phyloP scores from a whole-genome alignment of 1,140 invertebrate species.

The Brachionus angularis region DNA sequence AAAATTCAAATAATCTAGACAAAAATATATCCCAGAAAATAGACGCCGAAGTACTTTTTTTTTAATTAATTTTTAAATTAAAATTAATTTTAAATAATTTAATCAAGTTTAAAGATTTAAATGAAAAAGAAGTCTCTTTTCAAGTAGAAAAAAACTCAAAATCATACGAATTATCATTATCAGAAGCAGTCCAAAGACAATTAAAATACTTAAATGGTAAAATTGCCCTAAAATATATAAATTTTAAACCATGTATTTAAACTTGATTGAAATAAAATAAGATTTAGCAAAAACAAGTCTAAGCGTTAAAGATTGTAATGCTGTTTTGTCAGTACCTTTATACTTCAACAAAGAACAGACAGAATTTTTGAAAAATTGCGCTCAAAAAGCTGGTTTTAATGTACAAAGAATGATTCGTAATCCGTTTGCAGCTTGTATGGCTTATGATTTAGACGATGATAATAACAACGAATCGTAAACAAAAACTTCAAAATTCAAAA shows the following conservation, averaged over 20 bases:
- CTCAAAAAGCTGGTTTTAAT: constrained; percentile 20
- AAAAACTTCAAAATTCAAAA: neutral
- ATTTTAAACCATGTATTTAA: neutral
- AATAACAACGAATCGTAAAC: constrained; percentile 16
- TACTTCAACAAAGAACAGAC: neutral
- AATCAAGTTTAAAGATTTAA: constrained; percentile 13
- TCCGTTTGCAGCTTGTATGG: constrained; percentile 35
- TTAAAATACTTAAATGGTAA: constrained; percentile 19
- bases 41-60: neutral
- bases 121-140: constrained; percentile 22
- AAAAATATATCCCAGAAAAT: neutral
- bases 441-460: constrained; percentile 39
- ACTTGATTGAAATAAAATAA: no score
- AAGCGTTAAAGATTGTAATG: constrained; percentile 3
- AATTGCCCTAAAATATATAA: neutral
- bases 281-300: constrained; percentile 22
- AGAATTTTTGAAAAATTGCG: constrained; percentile 34
- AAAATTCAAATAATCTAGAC: constrained; percentile 3
- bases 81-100: neutral
- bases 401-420: constrained; percentile 21
- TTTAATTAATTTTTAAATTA: neutral
- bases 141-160: constrained; percentile 28
- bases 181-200: constrained; percentile 9
- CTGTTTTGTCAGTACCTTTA: constrained; percentile 22
- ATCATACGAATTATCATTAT: neutral